These are phyloP conservation scores for Rhogogaster chlorosoma DNA, from an alignment of 2,888 invertebrate genomes.

Conservation along the genomic window DNA sequence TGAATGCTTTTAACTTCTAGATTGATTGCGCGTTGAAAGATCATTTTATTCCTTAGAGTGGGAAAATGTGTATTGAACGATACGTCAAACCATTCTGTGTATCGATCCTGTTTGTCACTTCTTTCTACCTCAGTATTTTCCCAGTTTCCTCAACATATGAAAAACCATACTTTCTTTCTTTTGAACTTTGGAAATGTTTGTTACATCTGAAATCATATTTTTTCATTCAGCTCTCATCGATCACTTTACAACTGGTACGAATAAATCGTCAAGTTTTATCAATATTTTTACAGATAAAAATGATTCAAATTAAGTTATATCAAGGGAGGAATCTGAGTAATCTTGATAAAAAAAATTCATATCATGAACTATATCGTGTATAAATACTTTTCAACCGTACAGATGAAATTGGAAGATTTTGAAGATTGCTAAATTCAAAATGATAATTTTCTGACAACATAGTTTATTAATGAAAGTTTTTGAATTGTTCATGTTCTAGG, in stretches of 20 bases:
- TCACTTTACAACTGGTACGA: background rate
- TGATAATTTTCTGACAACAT: background rate
- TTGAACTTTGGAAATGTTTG: background rate
- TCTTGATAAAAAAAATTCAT: background rate
- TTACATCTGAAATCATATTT: background rate
- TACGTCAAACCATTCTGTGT: constrained; percentile 28
- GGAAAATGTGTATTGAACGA: background rate
- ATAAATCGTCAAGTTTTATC: background rate
- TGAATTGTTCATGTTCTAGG: constrained; percentile 63
- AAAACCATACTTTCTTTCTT: background rate
- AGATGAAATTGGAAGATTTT: background rate
- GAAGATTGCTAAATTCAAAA: background rate
- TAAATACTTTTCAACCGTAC: background rate
- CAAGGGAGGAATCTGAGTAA: background rate
- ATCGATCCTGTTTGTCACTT: constrained; percentile 38
- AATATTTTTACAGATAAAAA: background rate
- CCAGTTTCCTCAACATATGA: constrained; percentile 13
- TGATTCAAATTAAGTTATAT: background rate
- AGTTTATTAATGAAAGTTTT: constrained; percentile 22
- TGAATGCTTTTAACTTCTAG: background rate
- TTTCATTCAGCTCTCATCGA: background rate
- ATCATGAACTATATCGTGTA: background rate
- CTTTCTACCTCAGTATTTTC: constrained; percentile 30
- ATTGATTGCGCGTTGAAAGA: background rate
- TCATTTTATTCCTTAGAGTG: background rate